phyloP scores from a whole-genome alignment of 2,888 invertebrate species.

The Deilephila elpenor region DNA sequence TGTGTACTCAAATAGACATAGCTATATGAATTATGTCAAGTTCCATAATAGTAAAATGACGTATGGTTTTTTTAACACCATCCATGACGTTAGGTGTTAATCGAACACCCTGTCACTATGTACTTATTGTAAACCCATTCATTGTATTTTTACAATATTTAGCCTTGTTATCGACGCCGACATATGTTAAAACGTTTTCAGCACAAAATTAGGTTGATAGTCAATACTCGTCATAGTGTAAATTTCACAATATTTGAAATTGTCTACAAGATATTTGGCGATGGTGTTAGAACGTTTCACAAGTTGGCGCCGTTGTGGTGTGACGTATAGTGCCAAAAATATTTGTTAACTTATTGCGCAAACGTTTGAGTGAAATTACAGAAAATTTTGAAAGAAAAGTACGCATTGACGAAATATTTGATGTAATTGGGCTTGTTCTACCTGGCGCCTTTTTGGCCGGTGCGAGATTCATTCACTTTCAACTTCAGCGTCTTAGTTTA shows the following conservation, averaged over 20 bases:
- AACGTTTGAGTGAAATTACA: conserved; percentile 20
- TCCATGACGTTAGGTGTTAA: background rate
- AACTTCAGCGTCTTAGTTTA: no score
- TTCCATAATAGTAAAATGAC: background rate
- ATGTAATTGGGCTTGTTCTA: no score
- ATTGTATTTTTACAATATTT: conserved; percentile 39
- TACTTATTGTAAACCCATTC: conserved; percentile 12
- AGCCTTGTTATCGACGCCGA: conserved; percentile 36
- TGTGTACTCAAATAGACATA: background rate
- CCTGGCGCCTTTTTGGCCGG: no score
- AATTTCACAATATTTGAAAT: conserved; percentile 44
- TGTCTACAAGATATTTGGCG: conserved; percentile 43
- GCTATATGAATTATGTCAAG: background rate
- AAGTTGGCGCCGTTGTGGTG: conserved; percentile 39
- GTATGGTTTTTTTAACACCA: background rate
- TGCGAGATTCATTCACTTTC: no score
- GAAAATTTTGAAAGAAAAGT: conserved; percentile 1
- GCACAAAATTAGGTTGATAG: conserved; percentile 34
- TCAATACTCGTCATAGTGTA: conserved; percentile 34
- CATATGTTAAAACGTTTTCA: conserved; percentile 36
- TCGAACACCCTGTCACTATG: background rate
- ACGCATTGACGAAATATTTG: background rate
- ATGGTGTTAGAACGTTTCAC: conserved; percentile 44
- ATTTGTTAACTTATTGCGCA: conserved; percentile 25
- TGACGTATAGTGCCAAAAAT: conserved; percentile 45